phyloP scores from a whole-genome alignment of 2,113 vertebrate species.

The Leptodactylus fuscus region DNA sequence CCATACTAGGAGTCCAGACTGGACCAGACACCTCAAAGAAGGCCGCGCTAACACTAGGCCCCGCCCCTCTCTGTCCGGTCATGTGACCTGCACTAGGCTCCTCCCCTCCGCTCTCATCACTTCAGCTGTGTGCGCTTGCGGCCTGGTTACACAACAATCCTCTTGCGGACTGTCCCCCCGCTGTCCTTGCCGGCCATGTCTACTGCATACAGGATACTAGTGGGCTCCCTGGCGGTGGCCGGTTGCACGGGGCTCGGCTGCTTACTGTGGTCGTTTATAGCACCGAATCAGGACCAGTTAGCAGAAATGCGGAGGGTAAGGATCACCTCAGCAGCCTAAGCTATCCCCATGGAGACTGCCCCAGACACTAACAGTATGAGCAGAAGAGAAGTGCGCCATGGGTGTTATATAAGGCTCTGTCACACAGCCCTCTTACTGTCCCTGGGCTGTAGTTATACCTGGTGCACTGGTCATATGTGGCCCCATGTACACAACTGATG shows the following conservation, averaged over 20 bases:
- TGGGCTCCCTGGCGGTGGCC: not conserved
- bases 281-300: conserved; percentile 10
- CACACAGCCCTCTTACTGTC: no score
- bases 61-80: not conserved
- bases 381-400: no score
- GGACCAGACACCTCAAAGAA: no score
- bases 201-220: not conserved
- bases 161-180: not conserved
- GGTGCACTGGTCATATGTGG: no score
- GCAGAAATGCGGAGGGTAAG: conserved; percentile 43
- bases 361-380: no score
- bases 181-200: conserved; percentile 10
- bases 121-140: not conserved
- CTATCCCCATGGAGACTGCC: no score
- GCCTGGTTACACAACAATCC: not conserved
- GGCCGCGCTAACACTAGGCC: no score
- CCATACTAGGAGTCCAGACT: no score
- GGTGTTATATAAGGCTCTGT: no score
- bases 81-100: not conserved
- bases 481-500: no score
- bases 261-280: conserved; percentile 13
- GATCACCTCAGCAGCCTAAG: no score
- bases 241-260: conserved; percentile 36
- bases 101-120: not conserved
- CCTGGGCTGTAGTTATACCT: no score